Evolutionary conservation across 2,888 invertebrate species (phyloP).

Genomic region (Acronicta leporina): DNA sequence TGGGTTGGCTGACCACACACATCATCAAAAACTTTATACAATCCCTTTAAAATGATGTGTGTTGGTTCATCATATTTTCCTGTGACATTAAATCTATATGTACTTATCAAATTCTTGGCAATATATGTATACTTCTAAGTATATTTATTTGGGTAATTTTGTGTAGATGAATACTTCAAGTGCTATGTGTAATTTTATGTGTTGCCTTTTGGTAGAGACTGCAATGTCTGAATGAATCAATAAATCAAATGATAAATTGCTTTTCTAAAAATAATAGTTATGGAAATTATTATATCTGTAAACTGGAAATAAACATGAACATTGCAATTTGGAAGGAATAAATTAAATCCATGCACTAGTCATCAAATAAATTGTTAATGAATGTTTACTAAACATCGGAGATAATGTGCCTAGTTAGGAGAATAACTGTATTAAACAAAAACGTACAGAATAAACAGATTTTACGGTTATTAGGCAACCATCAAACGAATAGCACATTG

Average conservation of each 20-base stretch:
- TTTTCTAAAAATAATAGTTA: too few relatives aligned
- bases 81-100: not conserved
- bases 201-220: too few relatives aligned
- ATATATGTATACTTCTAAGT: too few relatives aligned
- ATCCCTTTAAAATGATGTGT: too few relatives aligned
- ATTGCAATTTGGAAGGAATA: not conserved
- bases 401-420: not conserved
- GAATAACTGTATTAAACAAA: not conserved
- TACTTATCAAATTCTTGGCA: too few relatives aligned
- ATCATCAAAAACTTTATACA: too few relatives aligned
- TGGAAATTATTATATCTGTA: not conserved
- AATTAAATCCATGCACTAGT: conserved; percentile 1
- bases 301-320: not conserved
- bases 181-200: too few relatives aligned
- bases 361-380: not conserved
- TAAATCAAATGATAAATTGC: too few relatives aligned
- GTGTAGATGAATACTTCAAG: too few relatives aligned
- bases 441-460: conserved; percentile 1
- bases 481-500: conserved; percentile 7
- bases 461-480: conserved; percentile 9
- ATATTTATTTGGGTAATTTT: too few relatives aligned
- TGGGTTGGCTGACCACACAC: too few relatives aligned
- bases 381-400: not conserved
- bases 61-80: not conserved
- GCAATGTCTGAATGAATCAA: too few relatives aligned